Evolutionary conservation across 2,888 invertebrate species (phyloP).

Genomic region (Nebria brevicollis): DNA sequence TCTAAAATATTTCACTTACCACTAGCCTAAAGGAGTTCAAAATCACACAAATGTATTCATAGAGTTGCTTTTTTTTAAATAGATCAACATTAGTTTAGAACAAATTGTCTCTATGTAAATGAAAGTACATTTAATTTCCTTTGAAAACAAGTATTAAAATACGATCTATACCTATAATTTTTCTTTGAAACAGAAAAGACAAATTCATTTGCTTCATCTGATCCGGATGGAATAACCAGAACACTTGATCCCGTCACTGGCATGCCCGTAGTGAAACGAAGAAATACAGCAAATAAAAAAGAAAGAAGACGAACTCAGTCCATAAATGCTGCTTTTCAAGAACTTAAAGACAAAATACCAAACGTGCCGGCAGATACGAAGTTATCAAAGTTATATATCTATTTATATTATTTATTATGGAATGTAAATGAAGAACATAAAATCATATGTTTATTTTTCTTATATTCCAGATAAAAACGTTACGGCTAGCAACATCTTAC

Average conservation of each 20-base stretch:
- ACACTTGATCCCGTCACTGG: conserved; percentile 54
- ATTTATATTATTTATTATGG: not conserved
- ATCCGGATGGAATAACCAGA: not conserved
- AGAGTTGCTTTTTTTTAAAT: no score
- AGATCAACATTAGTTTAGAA: no score
- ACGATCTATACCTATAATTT: not conserved
- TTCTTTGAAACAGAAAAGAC: not conserved
- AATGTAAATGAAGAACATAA: not conserved
- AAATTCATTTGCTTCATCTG: not conserved
- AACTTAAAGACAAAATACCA: conserved; percentile 92
- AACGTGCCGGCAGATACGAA: conserved; percentile 97
- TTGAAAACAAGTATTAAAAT: no score
- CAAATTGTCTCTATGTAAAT: no score
- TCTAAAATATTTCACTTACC: no score
- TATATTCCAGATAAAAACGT: conserved; percentile 87
- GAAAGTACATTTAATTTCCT: no score
- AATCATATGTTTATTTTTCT: conserved; percentile 7
- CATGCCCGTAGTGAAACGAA: conserved; percentile 75
- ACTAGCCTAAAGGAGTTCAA: no score
- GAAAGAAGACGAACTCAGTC: conserved; percentile 91
- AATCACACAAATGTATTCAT: no score
- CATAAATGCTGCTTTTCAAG: conserved; percentile 95
- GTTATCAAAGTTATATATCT: conserved; percentile 76
- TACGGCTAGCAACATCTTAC: conserved; percentile 91
- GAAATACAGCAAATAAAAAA: conserved; percentile 94